These are phyloP conservation scores for Phodopus roborovskii DNA, from an alignment of 2,113 vertebrate genomes.

Conservation along the genomic window DNA sequence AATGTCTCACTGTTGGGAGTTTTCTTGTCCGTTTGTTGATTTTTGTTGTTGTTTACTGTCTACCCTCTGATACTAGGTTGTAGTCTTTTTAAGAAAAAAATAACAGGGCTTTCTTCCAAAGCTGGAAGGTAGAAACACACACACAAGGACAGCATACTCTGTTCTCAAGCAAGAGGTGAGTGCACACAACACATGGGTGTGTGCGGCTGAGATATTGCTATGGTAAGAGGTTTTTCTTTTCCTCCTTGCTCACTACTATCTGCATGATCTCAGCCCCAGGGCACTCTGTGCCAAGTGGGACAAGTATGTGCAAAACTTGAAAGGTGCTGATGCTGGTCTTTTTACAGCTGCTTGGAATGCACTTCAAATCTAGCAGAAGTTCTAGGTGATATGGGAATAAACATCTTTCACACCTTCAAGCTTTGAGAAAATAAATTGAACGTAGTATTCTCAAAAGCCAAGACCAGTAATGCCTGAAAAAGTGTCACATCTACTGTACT, in stretches of 20 bases:
- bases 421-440: not conserved
- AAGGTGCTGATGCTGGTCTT: not conserved
- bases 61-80: not conserved
- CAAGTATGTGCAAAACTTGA: not conserved
- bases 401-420: not conserved
- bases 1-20: not conserved
- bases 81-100: not conserved
- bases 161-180: not conserved
- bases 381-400: not conserved
- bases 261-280: not conserved
- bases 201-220: not conserved
- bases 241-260: not conserved
- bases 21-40: not conserved
- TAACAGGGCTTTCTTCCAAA: not conserved
- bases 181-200: not conserved
- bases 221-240: not conserved
- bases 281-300: not conserved
- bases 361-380: not conserved
- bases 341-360: not conserved
- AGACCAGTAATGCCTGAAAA: not conserved
- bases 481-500: not conserved
- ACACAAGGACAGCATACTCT: not conserved
- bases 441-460: not conserved
- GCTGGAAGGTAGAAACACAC: not conserved
- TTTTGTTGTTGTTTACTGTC: not conserved